Evolutionary conservation across 1,140 invertebrate species (phyloP).

Genomic region (Halictus rubicundus): DNA sequence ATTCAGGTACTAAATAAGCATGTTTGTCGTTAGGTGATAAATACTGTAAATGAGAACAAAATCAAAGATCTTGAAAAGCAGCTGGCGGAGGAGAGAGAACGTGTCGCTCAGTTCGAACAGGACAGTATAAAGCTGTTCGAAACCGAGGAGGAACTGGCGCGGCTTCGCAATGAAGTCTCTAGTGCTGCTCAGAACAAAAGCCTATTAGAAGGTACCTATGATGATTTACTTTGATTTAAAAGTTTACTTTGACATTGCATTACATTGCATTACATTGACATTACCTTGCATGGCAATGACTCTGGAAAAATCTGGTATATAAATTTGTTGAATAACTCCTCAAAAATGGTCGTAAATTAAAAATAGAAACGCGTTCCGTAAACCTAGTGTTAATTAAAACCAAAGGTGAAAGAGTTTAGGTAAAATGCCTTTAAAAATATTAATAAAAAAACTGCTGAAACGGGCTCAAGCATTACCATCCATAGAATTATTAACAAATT

Average conservation of each 20-base stretch:
- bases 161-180: slow-evolving; percentile 72
- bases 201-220: slow-evolving; percentile 42
- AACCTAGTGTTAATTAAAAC: too few species aligned
- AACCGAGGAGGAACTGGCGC: slow-evolving; percentile 80
- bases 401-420: too few species aligned
- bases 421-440: too few species aligned
- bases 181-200: slow-evolving; percentile 39
- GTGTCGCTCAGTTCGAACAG: slow-evolving; percentile 79
- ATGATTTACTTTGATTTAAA: neutral
- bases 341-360: too few species aligned
- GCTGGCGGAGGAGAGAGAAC: slow-evolving; percentile 78
- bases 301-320: too few species aligned
- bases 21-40: slow-evolving; percentile 75
- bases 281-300: too few species aligned
- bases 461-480: too few species aligned
- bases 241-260: neutral
- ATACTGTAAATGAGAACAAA: slow-evolving; percentile 79
- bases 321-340: too few species aligned
- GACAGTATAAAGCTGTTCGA: slow-evolving; percentile 82
- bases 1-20: slow-evolving; percentile 46
- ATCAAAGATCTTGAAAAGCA: slow-evolving; percentile 81
- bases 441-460: too few species aligned
- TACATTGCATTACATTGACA: too few species aligned
- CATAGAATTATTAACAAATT: too few species aligned
- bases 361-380: too few species aligned